A percentile compares a stretch with the other conserved stretches of the same genome.
Evolutionary conservation across 1,140 invertebrate genomes (phyloP).

Genomic region (Galleria mellonella): DNA sequence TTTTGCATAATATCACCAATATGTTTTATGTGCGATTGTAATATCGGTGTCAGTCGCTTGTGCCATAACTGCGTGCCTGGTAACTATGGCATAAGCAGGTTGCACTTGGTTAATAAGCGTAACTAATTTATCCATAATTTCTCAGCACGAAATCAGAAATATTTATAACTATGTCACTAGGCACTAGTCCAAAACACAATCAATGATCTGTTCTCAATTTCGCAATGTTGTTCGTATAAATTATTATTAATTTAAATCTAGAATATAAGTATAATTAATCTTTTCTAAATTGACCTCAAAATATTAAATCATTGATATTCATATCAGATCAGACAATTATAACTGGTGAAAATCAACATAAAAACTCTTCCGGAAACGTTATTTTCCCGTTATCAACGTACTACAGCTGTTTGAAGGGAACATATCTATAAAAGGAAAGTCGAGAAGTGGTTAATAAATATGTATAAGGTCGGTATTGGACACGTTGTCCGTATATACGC

Average conservation of each 20-base stretch:
- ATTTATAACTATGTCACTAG: not conserved
- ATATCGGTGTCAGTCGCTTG: not conserved
- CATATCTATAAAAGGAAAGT: constrained; percentile 41
- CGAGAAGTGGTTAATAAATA: constrained; percentile 33
- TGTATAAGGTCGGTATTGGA: constrained; percentile 40
- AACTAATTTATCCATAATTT: not conserved
- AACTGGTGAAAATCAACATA: not conserved
- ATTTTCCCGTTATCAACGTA: constrained; percentile 29
- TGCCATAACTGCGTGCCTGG: not conserved
- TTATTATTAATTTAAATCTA: too few relatives aligned
- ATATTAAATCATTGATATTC: too few relatives aligned
- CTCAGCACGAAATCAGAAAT: not conserved
- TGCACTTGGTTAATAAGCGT: not conserved
- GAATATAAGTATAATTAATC: too few relatives aligned
- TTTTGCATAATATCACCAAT: too few relatives aligned
- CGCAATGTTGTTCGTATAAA: too few relatives aligned
- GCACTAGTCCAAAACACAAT: too few relatives aligned
- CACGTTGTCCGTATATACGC: too few relatives aligned
- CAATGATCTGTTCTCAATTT: too few relatives aligned
- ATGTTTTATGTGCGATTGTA: too few relatives aligned
- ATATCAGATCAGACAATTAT: too few relatives aligned
- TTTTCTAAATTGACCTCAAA: too few relatives aligned
- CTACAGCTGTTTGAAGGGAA: constrained; percentile 19
- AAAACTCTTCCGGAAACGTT: constrained; percentile 10
- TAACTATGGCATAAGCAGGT: not conserved